Evolutionary conservation across 2,797 vertebrate genomes (phyloP), one percentile per base, ranked within the genome.

Genomic region (Mormyrus hasselquistii): DNA sequence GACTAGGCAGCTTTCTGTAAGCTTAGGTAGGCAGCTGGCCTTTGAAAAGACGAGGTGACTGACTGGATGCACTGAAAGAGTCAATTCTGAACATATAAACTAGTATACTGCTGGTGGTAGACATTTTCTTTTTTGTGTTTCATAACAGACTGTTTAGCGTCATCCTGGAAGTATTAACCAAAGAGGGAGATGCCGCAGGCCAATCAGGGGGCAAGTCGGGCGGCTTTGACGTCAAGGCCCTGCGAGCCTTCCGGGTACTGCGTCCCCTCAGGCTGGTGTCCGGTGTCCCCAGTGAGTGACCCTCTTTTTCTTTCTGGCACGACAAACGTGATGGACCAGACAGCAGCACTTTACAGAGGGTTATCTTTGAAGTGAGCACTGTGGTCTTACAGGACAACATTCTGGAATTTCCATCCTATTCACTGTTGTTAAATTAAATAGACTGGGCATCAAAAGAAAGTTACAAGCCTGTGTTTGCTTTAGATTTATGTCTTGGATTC

Each of bases 171-270:
- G 94, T 99, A 96, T 95, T 99, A 97, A 98, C 98, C 95, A 96
- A 97, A 98, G 98, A 99, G 93, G 98, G 90, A 94, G 95, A 95
- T 89, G 95, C 91, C 73, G 96, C 96, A 38, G 96, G 92, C 90
- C 91, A 93, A 10, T 89, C 96, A 0, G 96, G 96, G 89, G 97
- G 98, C 88, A 99, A 99, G 94, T 94, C 98, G 83, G 98, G 98
- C 92, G 98, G 98, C 94, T 99, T 99, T 92, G 98, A 99, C 92
- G 98, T 99, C 93, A 99, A 99, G 97, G 98, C 98, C 95, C 97
- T 99, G 91, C 96, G 98, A 96, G 98, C 98, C 95, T 99, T 99
- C 94, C 97, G 98, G 95, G 98, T 99, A 94, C 92, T 99, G 94
- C 96, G 98, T 95, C 98, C 98, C 93, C 97, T 99, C 92, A 97